Conservation (phyloP, 2,113 vertebrate species). For the Cephalophus harveyi region DNA sequence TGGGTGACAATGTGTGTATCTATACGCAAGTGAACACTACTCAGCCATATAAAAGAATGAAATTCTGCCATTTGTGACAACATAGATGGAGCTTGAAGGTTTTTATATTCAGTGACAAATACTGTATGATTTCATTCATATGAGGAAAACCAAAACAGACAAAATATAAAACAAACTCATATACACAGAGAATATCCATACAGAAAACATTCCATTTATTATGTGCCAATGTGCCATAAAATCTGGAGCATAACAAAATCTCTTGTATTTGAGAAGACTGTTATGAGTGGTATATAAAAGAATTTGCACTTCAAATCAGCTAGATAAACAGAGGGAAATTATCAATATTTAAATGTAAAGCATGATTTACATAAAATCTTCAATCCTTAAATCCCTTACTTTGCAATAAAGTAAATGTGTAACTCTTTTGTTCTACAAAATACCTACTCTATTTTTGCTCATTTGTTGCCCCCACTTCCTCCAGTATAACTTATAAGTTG, state of each 20-base stretch:
- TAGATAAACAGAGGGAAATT: neutral
- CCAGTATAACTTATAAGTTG: neutral
- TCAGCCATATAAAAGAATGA: neutral
- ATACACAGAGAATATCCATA: neutral
- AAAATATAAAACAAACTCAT: neutral
- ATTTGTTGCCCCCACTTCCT: neutral
- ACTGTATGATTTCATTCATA: neutral
- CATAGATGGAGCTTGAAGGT: neutral
- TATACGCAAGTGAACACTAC: neutral
- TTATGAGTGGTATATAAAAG: neutral
- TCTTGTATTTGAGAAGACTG: neutral
- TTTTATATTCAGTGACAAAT: neutral
- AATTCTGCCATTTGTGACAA: neutral
- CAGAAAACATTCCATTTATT: neutral
- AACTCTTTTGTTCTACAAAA: neutral
- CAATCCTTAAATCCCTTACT: neutral
- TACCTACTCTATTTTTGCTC: neutral
- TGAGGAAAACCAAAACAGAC: neutral
- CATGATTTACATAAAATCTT: neutral
- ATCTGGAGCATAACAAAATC: neutral
- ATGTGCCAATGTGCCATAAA: neutral
- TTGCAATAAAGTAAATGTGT: neutral
- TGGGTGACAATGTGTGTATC: neutral
- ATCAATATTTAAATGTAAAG: neutral
- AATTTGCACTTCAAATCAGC: neutral